phyloP scores from a whole-genome alignment of 2,888 invertebrate genomes.

The Drosophila testacea region DNA sequence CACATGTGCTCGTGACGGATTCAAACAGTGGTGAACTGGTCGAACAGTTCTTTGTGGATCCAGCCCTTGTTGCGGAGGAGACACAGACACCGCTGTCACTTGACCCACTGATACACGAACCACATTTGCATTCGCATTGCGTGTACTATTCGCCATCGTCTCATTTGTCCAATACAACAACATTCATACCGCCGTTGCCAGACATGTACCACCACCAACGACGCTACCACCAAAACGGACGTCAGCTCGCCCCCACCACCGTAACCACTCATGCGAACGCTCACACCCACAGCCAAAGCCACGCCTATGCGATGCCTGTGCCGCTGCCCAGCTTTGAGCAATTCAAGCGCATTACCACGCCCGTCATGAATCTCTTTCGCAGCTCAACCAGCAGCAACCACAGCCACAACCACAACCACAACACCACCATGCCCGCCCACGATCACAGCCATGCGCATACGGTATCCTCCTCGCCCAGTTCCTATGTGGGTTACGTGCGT shows the following conservation, averaged over 20 bases:
- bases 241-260: constrained; percentile 64
- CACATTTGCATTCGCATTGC: constrained; percentile 80
- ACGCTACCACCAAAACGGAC: constrained; percentile 67
- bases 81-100: constrained; percentile 29
- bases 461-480: constrained; percentile 82
- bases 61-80: constrained; percentile 69
- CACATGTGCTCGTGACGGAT: constrained; percentile 80
- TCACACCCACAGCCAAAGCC: constrained; percentile 31
- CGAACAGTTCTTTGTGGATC: constrained; percentile 80
- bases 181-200: constrained; percentile 67
- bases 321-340: constrained; percentile 80
- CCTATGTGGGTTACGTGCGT: constrained; percentile 82
- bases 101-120: constrained; percentile 49
- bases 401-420: constrained; percentile 40
- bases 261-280: constrained; percentile 52
- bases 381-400: constrained; percentile 56
- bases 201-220: constrained; percentile 66
- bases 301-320: constrained; percentile 59
- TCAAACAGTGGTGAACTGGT: constrained; percentile 77
- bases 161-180: constrained; percentile 55
- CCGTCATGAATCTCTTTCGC: constrained; percentile 84
- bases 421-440: constrained; percentile 38
- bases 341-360: constrained; percentile 83
- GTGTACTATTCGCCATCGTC: constrained; percentile 78
- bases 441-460: constrained; percentile 77